A percentile compares a stretch with the other conserved stretches of the same genome.
Evolutionary conservation across 1,140 invertebrate genomes (phyloP).

Genomic region (Pseudomyrmex flavicornis): DNA sequence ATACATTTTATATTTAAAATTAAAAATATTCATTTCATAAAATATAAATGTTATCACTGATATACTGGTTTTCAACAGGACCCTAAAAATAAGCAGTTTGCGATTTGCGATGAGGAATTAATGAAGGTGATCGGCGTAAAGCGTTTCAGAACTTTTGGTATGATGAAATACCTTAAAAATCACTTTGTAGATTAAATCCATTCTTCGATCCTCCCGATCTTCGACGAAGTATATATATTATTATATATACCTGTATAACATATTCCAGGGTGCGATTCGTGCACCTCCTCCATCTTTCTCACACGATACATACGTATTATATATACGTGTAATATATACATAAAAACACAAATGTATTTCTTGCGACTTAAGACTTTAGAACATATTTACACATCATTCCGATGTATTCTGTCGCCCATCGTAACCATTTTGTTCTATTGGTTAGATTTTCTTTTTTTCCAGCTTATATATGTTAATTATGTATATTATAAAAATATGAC

Average conservation of each 20-base stretch:
- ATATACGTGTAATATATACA: constrained; percentile 68
- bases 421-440: constrained; percentile 59
- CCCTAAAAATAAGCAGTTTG: constrained; percentile 97
- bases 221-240: constrained; percentile 77
- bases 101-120: constrained; percentile 96
- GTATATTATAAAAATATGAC: constrained; percentile 27
- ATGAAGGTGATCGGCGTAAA: constrained; percentile 95
- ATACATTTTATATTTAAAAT: background rate
- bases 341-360: constrained; percentile 72
- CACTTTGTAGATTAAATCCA: constrained; percentile 92
- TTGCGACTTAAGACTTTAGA: constrained; percentile 75
- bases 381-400: constrained; percentile 71
- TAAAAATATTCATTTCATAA: background rate
- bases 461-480: no score
- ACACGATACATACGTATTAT: constrained; percentile 73
- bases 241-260: constrained; percentile 74
- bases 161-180: constrained; percentile 97
- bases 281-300: constrained; percentile 74
- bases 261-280: constrained; percentile 67
- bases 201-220: constrained; percentile 71
- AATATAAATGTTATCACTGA: constrained; percentile 1
- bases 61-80: constrained; percentile 86
- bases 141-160: constrained; percentile 95
- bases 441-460: background rate
- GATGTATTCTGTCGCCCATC: constrained; percentile 68